Percentiles rank a stretch among this genome's conserved stretches.
Conservation (phyloP, 2,797 vertebrate genomes). For the Gallirallus australis region DNA sequence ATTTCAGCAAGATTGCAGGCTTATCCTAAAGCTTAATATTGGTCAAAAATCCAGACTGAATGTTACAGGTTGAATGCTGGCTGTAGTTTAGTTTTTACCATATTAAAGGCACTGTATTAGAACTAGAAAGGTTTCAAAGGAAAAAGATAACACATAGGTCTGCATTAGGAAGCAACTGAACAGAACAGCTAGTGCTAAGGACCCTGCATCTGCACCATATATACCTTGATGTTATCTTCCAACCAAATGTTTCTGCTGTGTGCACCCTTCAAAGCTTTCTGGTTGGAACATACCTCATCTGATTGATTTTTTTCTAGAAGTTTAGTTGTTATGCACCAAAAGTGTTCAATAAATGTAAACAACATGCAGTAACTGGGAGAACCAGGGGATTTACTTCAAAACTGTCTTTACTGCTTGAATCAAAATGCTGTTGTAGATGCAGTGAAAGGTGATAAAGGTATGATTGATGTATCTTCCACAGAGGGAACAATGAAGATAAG, state of each 20-base stretch:
- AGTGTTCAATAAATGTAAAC: not conserved
- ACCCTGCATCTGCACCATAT: accelerated
- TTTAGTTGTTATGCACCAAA: not conserved
- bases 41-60: not conserved
- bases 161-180: not conserved
- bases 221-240: not conserved
- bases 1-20: not conserved
- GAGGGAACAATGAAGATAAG: not conserved
- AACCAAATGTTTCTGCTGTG: not conserved
- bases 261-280: not conserved
- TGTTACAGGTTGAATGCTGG: not conserved
- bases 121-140: not conserved
- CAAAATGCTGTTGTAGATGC: not conserved
- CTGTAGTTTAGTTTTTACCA: not conserved
- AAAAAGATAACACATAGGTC: not conserved
- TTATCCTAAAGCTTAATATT: not conserved
- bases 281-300: not conserved
- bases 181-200: not conserved
- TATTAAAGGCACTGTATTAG: not conserved
- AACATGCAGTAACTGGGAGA: not conserved
- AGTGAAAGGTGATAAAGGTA: not conserved
- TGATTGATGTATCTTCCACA: not conserved
- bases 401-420: not conserved
- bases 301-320: not conserved
- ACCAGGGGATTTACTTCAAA: not conserved